Base-by-base conservation (phyloP, 1,140 invertebrate genomes). In the Chironomus tepperi region DNA sequence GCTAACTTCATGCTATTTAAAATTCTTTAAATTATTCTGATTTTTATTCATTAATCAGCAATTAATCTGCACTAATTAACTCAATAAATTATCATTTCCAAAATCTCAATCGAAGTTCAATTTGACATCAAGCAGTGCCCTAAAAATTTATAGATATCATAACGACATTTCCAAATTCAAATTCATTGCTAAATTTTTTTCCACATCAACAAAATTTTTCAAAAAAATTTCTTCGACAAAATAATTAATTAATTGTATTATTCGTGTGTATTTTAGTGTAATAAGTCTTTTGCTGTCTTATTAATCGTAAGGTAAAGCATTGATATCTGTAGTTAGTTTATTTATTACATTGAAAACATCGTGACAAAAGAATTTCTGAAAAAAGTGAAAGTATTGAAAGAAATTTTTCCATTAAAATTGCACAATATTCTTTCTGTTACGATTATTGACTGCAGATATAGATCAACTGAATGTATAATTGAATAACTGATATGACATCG, bases 391-490 rank as follows among this genome's bases (percentile, higher is more conserved):
- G 65, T 70, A 34, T 34, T 34, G 24, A 34, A 34, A 18, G 18
- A 10, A 70, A 70, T 57, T 57, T 57, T 47, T 57, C n/a, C n/a
- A 57, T 57, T 57, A 34, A 12, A n/a, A 12, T 57, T 57, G n/a
- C 16, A 70, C 16, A 70, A 70, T 19, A 6, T 70, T 9, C 16
- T 70, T 70, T 7, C 19, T 5, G 19, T 19, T 70, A 19, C 9
- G 7, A 7, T 70, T 70, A 10, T 70, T 67, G 18, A 5, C 7
- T 2, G 6, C 16, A 16, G 18, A 57, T 57, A 10, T 57, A n/a
- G 47, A 7, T 57, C 47, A 70, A 70, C 65, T 70, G 65, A 70
- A 70, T 70, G 65, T 70, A 18, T 18, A 57, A n/a, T 57, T n/a
- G 47, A 57, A n/a, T 57, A 57, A 1, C 12, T 18, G 18, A 70